Base-by-base conservation (phyloP, 2,888 invertebrate genomes). In the Drosophila pegasa region DNA sequence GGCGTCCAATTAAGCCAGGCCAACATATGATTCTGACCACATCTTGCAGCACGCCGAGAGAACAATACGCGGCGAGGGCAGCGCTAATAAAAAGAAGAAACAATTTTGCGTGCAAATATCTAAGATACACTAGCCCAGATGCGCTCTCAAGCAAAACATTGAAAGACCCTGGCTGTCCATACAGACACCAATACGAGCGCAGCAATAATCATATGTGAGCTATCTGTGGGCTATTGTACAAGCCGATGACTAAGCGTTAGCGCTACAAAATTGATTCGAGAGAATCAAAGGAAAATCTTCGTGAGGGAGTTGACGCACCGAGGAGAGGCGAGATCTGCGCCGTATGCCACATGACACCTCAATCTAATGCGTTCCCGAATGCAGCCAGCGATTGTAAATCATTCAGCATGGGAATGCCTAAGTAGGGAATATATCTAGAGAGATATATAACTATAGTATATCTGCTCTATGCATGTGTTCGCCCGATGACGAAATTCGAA, bases 111-210 rank as follows among this genome's bases (percentile, higher is more conserved):
- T 90, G 90, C 90, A 91, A 90, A 90, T 91, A 90, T 90, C 91
- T 90, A 81, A 91, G 90, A 91, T 90, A 90, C 80, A 90, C 89
- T 91, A 91, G 91, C 90, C 90, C 83, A 90, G 89, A 88, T 90
- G 89, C 75, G 87, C 91, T 87, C 77, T 90, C 90, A 90, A 91
- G 87, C 90, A 87, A 75, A 88, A 87, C 88, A 91, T 71, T 68
- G 72, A 80, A 90, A 91, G 91, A 91, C 90, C 90, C 91, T 91
- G 90, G 86, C 80, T 84, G 70, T 79, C 67, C 73, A 65, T 65
- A 75, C 47, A 61, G 33, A 70, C 63, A 61, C 18, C 56, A 45
- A 47, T 41, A 64, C 52, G 47, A n/a, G 27, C 48, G 2, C 7
- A 48, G 29, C 14, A 9, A 38, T 25, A 75, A 71, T 63, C 67